Conservation (phyloP, 2,888 invertebrate genomes). For the Mythimna pallens region DNA sequence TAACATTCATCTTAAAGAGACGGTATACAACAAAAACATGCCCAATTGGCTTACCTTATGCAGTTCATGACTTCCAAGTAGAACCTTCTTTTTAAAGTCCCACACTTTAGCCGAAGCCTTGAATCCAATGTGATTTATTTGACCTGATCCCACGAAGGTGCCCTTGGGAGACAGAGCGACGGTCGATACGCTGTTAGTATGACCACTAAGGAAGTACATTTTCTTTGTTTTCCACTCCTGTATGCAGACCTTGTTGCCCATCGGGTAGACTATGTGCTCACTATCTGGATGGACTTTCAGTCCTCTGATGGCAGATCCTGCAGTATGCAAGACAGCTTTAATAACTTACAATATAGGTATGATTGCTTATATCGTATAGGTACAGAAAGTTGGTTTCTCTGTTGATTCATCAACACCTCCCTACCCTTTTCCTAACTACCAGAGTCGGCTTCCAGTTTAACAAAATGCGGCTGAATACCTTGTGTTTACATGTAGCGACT, state of each 20-base stretch:
- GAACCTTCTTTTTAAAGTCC: slow-evolving; percentile 93
- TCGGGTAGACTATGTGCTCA: slow-evolving; percentile 93
- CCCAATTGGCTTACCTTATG: slow-evolving; percentile 92
- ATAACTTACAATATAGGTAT: background rate
- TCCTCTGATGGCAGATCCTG: slow-evolving; percentile 88
- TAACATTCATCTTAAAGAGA: no score
- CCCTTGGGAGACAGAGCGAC: slow-evolving; percentile 94
- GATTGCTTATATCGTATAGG: background rate
- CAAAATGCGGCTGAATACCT: no score
- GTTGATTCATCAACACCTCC: no score
- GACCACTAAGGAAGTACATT: slow-evolving; percentile 94
- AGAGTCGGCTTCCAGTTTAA: no score
- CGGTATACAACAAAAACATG: background rate
- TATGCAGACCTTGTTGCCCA: slow-evolving; percentile 95
- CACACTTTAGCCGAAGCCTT: slow-evolving; percentile 96
- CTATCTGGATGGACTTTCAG: slow-evolving; percentile 94
- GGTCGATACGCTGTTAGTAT: slow-evolving; percentile 94
- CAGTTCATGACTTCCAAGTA: slow-evolving; percentile 93
- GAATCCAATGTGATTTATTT: slow-evolving; percentile 97
- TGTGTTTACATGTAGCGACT: no score
- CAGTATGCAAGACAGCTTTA: background rate
- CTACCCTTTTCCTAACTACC: no score
- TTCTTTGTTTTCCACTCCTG: slow-evolving; percentile 92
- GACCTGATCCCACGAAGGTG: slow-evolving; percentile 96
- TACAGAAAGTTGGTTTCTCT: background rate